Percentiles rank a stretch among this genome's conserved stretches.
Conservation (phyloP, 2,113 vertebrate genomes). For the Sapajus apella region DNA sequence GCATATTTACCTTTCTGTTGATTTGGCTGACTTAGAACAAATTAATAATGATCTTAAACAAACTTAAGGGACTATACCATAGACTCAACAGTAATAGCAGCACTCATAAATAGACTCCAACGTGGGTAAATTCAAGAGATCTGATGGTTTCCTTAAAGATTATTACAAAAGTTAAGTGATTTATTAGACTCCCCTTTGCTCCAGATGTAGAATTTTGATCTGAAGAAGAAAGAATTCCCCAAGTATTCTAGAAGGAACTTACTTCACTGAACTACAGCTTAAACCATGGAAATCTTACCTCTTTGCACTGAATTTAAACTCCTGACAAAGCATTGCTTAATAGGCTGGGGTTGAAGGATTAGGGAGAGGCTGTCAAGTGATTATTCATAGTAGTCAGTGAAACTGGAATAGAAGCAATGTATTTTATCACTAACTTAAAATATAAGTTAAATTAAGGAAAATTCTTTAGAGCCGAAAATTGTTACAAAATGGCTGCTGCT, state of each 20-base stretch:
- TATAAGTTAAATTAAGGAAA: constrained; percentile 4
- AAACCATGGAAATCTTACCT: neutral
- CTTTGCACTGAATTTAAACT: constrained; percentile 51
- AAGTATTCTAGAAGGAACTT: constrained; percentile 44
- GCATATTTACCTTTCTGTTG: constrained; percentile 52
- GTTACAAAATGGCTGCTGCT: neutral
- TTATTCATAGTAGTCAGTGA: constrained; percentile 26
- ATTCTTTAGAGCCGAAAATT: constrained; percentile 29
- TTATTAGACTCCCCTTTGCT: constrained; percentile 57
- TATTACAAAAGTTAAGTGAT: constrained; percentile 54
- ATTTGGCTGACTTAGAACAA: constrained; percentile 54
- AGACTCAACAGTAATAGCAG: neutral
- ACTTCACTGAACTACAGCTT: constrained; percentile 9
- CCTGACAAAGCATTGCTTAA: constrained; percentile 10
- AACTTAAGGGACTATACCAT: neutral
- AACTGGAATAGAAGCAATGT: neutral
- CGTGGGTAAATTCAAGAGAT: neutral
- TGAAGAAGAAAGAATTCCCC: constrained; percentile 45
- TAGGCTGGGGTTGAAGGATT: neutral
- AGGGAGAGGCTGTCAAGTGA: neutral
- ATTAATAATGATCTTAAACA: constrained; percentile 62
- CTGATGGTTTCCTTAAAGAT: constrained; percentile 58
- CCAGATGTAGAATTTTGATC: constrained; percentile 60
- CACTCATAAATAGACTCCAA: neutral
- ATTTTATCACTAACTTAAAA: constrained; percentile 44